phyloP scores from a whole-genome alignment of 2,888 invertebrate genomes.

The Anticlea derivata region DNA sequence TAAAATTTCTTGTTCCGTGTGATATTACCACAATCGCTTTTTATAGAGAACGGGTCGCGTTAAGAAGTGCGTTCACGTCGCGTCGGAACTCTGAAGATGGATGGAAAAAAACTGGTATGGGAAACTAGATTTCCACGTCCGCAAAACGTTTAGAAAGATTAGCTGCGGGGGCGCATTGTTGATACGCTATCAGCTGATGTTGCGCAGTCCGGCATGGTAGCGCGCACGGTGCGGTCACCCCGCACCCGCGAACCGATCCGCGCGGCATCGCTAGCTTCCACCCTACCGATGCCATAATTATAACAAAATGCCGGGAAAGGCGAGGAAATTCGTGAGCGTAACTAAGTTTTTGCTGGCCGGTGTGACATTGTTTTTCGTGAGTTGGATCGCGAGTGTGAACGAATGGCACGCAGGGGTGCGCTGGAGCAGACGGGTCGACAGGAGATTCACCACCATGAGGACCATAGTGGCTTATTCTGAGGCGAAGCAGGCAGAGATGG shows the following conservation, averaged over 20 bases:
- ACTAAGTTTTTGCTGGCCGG: conserved; percentile 69
- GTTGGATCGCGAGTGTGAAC: conserved; percentile 73
- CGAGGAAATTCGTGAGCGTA: conserved; percentile 63
- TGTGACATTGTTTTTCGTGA: conserved; percentile 70
- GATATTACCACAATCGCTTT: conserved; percentile 64
- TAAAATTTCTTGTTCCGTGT: conserved; percentile 70
- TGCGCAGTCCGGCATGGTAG: conserved; percentile 77
- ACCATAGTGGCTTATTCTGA: conserved; percentile 86
- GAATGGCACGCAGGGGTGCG: conserved; percentile 66
- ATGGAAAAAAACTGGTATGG: conserved; percentile 69
- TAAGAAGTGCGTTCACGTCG: conserved; percentile 58
- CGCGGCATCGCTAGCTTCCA: conserved; percentile 42
- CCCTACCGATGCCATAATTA: conserved; percentile 45
- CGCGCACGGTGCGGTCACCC: conserved; percentile 74
- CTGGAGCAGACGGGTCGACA: conserved; percentile 51
- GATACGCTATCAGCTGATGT: conserved; percentile 81
- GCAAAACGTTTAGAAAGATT: conserved; percentile 74
- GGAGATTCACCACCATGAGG: conserved; percentile 69
- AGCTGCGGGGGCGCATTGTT: conserved; percentile 73
- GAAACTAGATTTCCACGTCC: conserved; percentile 76
- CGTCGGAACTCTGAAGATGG: conserved; percentile 50
- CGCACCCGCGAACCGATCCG: conserved; percentile 45
- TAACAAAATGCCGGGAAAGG: conserved; percentile 54
- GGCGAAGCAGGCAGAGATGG: conserved; percentile 79
- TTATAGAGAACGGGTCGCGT: conserved; percentile 60